These are phyloP conservation scores for Oncorhynchus clarkii DNA, from an alignment of 2,113 vertebrate species.

Conservation along the genomic window DNA sequence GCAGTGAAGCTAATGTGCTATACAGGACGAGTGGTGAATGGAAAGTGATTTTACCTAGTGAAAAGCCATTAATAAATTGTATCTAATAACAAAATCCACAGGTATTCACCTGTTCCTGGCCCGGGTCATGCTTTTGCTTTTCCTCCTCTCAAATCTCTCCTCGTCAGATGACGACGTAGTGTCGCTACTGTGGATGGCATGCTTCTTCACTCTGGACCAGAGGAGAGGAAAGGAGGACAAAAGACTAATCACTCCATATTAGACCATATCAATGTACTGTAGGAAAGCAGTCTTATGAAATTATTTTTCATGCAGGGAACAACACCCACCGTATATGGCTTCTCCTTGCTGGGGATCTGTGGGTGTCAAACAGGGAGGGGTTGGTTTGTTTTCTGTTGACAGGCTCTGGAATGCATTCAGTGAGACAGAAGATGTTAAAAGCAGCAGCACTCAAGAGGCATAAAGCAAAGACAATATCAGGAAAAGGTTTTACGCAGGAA, in stretches of 20 bases:
- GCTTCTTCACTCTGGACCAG: conserved; percentile 89
- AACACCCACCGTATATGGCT: conserved; percentile 87
- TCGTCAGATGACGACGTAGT: conserved; percentile 96
- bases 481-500: neutral
- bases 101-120: conserved; percentile 87
- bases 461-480: neutral
- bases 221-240: neutral
- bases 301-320: too few relatives aligned
- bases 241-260: neutral
- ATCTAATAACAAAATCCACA: neutral
- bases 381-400: conserved; percentile 96
- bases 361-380: conserved; percentile 93
- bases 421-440: conserved; percentile 23
- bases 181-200: conserved; percentile 98
- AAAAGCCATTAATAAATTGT: too few relatives aligned
- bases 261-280: neutral
- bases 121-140: conserved; percentile 96
- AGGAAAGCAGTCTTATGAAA: too few relatives aligned
- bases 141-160: conserved; percentile 96
- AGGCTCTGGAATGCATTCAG: conserved; percentile 77
- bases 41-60: too few relatives aligned
- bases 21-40: too few relatives aligned
- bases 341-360: conserved; percentile 96
- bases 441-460: neutral
- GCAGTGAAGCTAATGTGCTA: too few relatives aligned